Evolutionary conservation across 2,888 invertebrate species (phyloP).

Genomic region (Epirrhoe tristata): DNA sequence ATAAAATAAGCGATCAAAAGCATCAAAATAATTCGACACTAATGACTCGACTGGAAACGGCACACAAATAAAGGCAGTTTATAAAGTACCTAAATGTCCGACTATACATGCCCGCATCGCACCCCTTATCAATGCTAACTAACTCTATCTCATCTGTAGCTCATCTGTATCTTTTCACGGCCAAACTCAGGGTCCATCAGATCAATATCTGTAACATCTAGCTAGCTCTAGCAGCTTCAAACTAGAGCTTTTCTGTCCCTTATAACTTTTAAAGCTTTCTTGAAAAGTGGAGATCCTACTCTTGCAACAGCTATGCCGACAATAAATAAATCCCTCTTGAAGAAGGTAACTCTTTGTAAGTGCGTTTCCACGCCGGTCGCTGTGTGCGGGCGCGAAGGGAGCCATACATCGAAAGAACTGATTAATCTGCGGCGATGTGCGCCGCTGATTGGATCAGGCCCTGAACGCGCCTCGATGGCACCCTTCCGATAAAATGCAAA

Average conservation of each 20-base stretch:
- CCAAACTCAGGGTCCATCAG: too few species aligned
- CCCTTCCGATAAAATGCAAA: constrained; percentile 33
- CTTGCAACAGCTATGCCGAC: too few species aligned
- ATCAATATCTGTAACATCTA: too few species aligned
- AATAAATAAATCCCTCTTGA: too few species aligned
- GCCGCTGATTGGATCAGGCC: constrained; percentile 31
- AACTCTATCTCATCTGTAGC: too few species aligned
- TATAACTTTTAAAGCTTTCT: too few species aligned
- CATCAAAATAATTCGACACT: constrained; percentile 14
- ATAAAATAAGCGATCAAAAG: constrained; percentile 8
- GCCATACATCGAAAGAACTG: constrained; percentile 17
- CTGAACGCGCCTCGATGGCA: constrained; percentile 24
- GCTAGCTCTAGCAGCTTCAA: too few species aligned
- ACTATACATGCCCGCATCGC: background rate
- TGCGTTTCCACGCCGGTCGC: background rate
- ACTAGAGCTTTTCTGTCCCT: too few species aligned
- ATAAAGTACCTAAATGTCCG: background rate
- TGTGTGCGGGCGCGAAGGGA: background rate
- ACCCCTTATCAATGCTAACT: background rate
- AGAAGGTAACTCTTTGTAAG: background rate
- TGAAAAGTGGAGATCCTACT: too few species aligned
- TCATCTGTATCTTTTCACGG: too few species aligned
- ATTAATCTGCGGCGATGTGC: constrained; percentile 25
- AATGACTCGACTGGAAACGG: constrained; percentile 18
- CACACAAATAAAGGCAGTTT: constrained; percentile 16